A percentile compares a stretch with the other conserved stretches of the same genome.
These are phyloP conservation scores for Corydoras maculifer DNA, from an alignment of 2,113 vertebrate genomes.

Conservation along the genomic window DNA sequence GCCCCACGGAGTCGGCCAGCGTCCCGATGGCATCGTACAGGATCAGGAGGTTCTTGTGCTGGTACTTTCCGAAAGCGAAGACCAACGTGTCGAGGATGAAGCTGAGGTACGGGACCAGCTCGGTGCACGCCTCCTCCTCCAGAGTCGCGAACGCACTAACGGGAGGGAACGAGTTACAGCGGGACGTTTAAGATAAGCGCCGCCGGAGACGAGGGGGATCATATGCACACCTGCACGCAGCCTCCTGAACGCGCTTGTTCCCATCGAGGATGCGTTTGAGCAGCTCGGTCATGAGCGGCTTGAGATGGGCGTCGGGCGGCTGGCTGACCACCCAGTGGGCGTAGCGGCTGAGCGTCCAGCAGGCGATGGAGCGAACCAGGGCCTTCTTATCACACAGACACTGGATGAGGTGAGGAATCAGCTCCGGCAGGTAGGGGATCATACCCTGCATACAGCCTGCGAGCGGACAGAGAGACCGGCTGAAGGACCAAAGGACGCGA, in stretches of 20 bases:
- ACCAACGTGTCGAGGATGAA: slow-evolving; percentile 91
- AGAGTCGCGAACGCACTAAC: slow-evolving; percentile 86
- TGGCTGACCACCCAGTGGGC: slow-evolving; percentile 95
- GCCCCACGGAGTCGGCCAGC: slow-evolving; percentile 87
- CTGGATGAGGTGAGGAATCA: slow-evolving; percentile 90
- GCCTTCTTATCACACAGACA: slow-evolving; percentile 88
- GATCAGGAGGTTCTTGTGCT: slow-evolving; percentile 94
- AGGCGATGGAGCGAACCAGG: slow-evolving; percentile 86
- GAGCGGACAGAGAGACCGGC: neutral
- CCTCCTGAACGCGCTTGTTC: slow-evolving; percentile 93
- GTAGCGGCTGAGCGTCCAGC: slow-evolving; percentile 93
- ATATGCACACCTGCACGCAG: slow-evolving; percentile 76
- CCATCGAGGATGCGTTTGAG: slow-evolving; percentile 90
- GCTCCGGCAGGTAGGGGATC: slow-evolving; percentile 88
- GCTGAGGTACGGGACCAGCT: slow-evolving; percentile 93
- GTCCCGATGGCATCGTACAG: slow-evolving; percentile 94
- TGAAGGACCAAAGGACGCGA: neutral
- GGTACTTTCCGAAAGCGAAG: slow-evolving; percentile 94
- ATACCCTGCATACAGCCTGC: slow-evolving; percentile 96
- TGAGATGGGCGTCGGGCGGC: slow-evolving; percentile 85
- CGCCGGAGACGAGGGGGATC: too few relatives aligned
- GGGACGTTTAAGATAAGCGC: neutral
- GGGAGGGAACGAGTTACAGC: neutral
- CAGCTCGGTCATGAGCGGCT: slow-evolving; percentile 90
- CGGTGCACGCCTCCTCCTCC: slow-evolving; percentile 90